These are phyloP conservation scores for Boloria euphrosyne DNA, from an alignment of 2,888 invertebrate species.

Conservation along the genomic window DNA sequence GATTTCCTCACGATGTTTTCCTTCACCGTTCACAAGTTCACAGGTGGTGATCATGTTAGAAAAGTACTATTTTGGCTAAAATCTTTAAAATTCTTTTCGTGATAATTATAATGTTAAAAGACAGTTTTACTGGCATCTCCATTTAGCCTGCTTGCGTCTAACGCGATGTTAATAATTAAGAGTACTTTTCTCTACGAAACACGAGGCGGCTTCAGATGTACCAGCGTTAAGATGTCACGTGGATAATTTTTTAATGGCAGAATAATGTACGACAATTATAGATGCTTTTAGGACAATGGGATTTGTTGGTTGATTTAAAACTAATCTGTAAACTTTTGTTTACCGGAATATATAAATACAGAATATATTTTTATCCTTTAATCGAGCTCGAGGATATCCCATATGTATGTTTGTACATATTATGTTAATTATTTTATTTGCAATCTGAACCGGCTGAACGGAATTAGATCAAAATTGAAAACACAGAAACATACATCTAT, in stretches of 20 bases:
- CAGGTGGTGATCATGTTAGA: no score
- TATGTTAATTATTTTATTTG: no score
- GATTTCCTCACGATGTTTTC: no score
- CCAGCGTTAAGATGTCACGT: not conserved
- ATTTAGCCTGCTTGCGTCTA: slow-evolving; percentile 40
- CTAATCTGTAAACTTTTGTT: not conserved
- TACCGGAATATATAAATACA: no score
- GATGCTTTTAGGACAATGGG: not conserved
- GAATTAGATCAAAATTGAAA: no score
- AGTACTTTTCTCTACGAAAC: slow-evolving; percentile 49
- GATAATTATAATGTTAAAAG: slow-evolving; percentile 1
- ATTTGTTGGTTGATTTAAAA: not conserved
- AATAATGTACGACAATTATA: slow-evolving; percentile 3
- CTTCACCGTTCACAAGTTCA: no score
- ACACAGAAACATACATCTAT: no score
- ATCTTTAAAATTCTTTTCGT: not conserved
- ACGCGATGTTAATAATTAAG: slow-evolving; percentile 71
- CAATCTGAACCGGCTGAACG: no score
- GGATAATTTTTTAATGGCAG: slow-evolving; percentile 6
- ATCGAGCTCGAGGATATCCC: no score
- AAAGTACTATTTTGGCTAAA: no score
- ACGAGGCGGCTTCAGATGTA: not conserved
- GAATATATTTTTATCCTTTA: no score
- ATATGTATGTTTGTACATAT: no score
- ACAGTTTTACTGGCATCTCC: slow-evolving; percentile 14